Percentiles rank a stretch among this genome's conserved stretches.
Conservation (phyloP, 2,888 invertebrate species). For the Aphelenchoides bicaudatus region DNA sequence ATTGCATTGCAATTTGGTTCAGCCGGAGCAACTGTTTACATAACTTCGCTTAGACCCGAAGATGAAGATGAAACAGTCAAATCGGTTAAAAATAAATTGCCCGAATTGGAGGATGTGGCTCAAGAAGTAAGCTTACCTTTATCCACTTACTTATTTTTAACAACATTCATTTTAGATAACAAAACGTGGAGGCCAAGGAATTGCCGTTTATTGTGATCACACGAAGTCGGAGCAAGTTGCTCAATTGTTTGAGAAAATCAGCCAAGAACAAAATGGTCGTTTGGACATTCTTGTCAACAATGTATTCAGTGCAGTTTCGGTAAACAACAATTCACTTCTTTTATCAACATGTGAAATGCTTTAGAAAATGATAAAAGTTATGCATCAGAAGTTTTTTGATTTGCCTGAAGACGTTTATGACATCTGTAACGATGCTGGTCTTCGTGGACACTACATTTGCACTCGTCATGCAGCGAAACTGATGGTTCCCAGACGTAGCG, state of each 20-base stretch:
- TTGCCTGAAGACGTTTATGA: conserved; percentile 60
- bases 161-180: conserved; percentile 43
- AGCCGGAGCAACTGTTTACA: conserved; percentile 24
- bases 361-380: conserved; percentile 24
- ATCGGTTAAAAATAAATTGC: conserved; percentile 22
- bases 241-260: conserved; percentile 58
- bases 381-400: conserved; percentile 60
- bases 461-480: conserved; percentile 61
- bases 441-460: conserved; percentile 64
- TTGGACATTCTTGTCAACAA: conserved; percentile 51
- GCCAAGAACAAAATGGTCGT: conserved; percentile 59
- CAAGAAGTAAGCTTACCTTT: conserved; percentile 13
- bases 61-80: conserved; percentile 16
- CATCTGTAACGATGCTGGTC: conserved; percentile 55
- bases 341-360: neutral
- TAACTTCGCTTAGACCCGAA: conserved; percentile 22
- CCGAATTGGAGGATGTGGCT: conserved; percentile 20
- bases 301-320: conserved; percentile 6
- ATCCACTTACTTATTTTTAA: neutral
- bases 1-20: conserved; percentile 22
- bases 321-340: neutral
- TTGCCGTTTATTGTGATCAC: conserved; percentile 62
- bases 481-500: conserved; percentile 61
- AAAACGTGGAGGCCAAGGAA: conserved; percentile 58
- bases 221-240: conserved; percentile 57